Conservation (phyloP, 2,888 invertebrate species). For the Ommatoiulus sabulosus region DNA sequence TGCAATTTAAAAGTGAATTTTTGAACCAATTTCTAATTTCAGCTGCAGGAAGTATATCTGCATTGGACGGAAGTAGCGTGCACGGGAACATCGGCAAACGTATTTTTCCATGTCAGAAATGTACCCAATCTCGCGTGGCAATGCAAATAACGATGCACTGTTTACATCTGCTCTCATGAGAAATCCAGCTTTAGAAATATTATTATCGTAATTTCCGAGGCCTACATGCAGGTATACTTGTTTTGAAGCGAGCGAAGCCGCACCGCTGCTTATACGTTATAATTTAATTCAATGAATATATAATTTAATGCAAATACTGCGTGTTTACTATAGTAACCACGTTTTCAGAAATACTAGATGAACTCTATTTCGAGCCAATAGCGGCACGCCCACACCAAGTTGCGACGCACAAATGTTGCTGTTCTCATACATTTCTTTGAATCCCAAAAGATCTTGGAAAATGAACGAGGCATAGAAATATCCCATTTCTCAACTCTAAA, state of each 20-base stretch:
- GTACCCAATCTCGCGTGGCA: not conserved
- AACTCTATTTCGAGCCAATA: not conserved
- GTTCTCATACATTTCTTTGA: not conserved
- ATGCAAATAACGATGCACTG: not conserved
- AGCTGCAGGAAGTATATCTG: no score
- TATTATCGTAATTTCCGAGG: not conserved
- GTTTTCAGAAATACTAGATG: not conserved
- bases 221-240: not conserved
- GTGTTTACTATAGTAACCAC: not conserved
- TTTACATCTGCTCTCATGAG: not conserved
- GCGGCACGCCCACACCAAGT: not conserved
- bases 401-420: not conserved
- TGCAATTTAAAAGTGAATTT: no score
- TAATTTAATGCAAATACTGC: not conserved
- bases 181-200: not conserved
- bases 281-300: conserved; percentile 36
- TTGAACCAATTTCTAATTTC: not conserved
- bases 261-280: not conserved
- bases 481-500: no score
- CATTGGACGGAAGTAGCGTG: no score
- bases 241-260: not conserved
- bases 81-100: not conserved
- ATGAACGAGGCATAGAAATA: no score
- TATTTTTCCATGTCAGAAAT: not conserved
- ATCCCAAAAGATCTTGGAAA: not conserved